Percentiles rank a stretch among this genome's conserved stretches.
phyloP scores from a whole-genome alignment of 2,888 invertebrate genomes.

The Rhingia campestris region DNA sequence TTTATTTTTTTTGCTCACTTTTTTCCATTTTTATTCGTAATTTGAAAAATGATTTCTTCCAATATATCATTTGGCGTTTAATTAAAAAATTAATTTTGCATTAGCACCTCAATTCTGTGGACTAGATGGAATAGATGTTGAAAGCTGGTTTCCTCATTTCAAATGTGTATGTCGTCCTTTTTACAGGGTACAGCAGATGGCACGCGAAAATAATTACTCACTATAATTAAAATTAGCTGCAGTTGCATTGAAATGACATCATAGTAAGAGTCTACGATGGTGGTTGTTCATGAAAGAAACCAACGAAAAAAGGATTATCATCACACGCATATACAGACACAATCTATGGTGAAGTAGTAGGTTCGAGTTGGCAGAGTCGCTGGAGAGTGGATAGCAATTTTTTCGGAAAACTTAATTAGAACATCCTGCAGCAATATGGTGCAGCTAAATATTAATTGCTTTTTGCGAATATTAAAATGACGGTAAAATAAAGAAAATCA shows the following conservation, averaged over 20 bases:
- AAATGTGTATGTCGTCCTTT: conserved; percentile 48
- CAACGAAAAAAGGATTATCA: conserved; percentile 48
- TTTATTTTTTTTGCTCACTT: conserved; percentile 4
- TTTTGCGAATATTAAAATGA: conserved; percentile 61
- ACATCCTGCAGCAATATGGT: conserved; percentile 56
- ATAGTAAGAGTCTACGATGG: conserved; percentile 5
- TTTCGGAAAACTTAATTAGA: conserved; percentile 51
- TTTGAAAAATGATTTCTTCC: background rate
- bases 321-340: conserved; percentile 29
- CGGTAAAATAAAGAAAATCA: background rate
- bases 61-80: conserved; percentile 36
- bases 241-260: conserved; percentile 67
- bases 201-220: conserved; percentile 64
- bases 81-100: conserved; percentile 39
- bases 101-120: background rate
- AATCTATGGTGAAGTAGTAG: background rate
- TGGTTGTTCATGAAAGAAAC: conserved; percentile 31
- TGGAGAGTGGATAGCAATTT: conserved; percentile 6
- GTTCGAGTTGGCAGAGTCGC: conserved; percentile 6
- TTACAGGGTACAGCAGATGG: conserved; percentile 47
- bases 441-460: conserved; percentile 61
- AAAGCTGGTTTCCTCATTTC: conserved; percentile 10
- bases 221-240: conserved; percentile 54
- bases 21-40: background rate
- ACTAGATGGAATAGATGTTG: background rate